These are phyloP conservation scores for Xerus rutilus DNA, from an alignment of 2,797 vertebrate species.

Conservation along the genomic window DNA sequence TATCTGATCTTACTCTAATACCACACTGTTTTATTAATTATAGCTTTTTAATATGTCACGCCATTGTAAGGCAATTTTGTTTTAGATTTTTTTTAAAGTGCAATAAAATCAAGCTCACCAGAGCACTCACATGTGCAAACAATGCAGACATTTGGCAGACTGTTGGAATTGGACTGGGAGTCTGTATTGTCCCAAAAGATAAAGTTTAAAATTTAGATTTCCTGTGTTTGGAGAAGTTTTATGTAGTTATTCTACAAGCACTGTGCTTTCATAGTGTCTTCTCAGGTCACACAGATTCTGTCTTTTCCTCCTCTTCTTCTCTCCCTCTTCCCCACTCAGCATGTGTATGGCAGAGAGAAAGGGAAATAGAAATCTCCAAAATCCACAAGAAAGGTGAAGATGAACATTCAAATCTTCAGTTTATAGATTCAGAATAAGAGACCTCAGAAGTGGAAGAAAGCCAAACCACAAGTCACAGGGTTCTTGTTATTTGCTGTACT, in stretches of 20 bases:
- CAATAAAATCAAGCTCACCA: constrained; percentile 61
- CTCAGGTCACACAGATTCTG: constrained; percentile 37
- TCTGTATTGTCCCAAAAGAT: background rate
- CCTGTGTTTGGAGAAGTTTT: constrained; percentile 66
- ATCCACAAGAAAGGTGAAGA: background rate
- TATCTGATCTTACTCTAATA: background rate
- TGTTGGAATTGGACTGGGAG: background rate
- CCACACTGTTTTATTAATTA: constrained; percentile 53
- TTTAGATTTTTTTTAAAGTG: constrained; percentile 18
- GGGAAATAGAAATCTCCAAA: background rate
- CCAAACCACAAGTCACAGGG: constrained; percentile 9
- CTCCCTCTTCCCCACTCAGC: background rate
- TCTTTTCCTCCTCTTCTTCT: background rate
- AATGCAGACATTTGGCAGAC: constrained; percentile 31
- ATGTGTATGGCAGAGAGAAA: background rate
- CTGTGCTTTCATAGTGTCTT: background rate
- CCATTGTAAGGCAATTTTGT: constrained; percentile 23
- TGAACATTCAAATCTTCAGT: constrained; percentile 7
- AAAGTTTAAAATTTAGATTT: constrained; percentile 68
- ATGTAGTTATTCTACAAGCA: constrained; percentile 36
- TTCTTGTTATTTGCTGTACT: constrained; percentile 25
- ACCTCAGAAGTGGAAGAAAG: background rate
- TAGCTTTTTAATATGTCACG: constrained; percentile 34
- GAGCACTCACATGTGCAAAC: constrained; percentile 33
- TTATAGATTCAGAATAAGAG: constrained; percentile 59